Evolutionary conservation across 2,888 invertebrate genomes (phyloP).

Genomic region (Polydrusus cervinus): DNA sequence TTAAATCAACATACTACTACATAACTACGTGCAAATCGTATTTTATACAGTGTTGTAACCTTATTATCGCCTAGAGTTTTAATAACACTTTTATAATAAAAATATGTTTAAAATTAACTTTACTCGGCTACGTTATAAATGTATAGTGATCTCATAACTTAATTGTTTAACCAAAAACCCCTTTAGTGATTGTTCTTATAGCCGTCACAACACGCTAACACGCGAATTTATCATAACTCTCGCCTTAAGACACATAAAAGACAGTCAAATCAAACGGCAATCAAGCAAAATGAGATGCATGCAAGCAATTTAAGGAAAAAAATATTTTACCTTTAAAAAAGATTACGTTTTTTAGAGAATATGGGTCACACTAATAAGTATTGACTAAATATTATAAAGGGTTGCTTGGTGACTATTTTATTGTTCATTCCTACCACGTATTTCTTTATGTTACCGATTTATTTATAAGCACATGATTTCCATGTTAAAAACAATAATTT

Average conservation of each 20-base stretch:
- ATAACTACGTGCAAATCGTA: no score
- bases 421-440: not conserved
- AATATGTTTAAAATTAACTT: not conserved
- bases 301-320: slow-evolving; percentile 20
- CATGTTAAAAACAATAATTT: no score
- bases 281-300: slow-evolving; percentile 27
- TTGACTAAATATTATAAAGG: slow-evolving; percentile 24
- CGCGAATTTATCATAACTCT: slow-evolving; percentile 24
- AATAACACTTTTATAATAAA: no score
- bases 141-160: slow-evolving; percentile 14
- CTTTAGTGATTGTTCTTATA: not conserved
- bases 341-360: slow-evolving; percentile 4
- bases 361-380: slow-evolving; percentile 26
- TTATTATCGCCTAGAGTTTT: no score
- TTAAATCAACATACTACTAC: no score
- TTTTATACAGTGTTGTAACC: no score
- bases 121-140: not conserved
- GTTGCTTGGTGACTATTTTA: slow-evolving; percentile 25
- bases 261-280: slow-evolving; percentile 9
- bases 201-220: slow-evolving; percentile 22
- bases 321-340: slow-evolving; percentile 26
- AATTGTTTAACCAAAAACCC: not conserved
- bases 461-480: no score
- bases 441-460: not conserved
- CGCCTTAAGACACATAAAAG: slow-evolving; percentile 19